Evolutionary conservation across 2,113 vertebrate genomes (phyloP), one percentile per base, ranked within the genome.

Genomic region (Aegotheles bennettii): DNA sequence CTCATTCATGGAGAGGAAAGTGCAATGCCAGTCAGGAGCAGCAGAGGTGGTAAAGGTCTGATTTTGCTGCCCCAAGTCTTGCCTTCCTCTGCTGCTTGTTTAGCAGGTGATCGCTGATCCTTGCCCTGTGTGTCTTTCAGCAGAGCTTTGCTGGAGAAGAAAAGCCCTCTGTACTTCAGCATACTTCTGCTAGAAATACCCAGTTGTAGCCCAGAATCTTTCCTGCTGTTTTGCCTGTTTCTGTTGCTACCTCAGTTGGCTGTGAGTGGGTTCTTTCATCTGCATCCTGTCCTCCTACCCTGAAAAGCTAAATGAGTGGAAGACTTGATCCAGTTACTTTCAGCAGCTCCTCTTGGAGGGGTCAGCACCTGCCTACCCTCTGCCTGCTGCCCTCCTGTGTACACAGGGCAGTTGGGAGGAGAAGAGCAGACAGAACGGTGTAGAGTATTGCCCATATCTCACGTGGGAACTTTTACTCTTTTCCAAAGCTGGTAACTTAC

Each of bases 21-120:
- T 95, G 89, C 93, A 95, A 87, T 95, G 92, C 54, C 61, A 61
- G 54, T 25, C 82, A 26, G 45, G 29, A 89, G 42, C 31, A 76
- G 64, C 31, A 75, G 40, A 75, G 13, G 14, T 81, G 23, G 42
- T 50, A 45, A 61, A 3, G 5, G 35, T 68, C 20, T 20, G 4
- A 6, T 16, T 84, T 79, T 73, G 23, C 63, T 88, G 54, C 53
- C 26, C 3, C 18, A 29, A 35, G 29, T 65, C 12, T 80, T 6
- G 1, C 29, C 50, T 90, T 76, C 48, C 21, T 40, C 87, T 54
- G 42, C 71, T 94, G 59, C 56, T 26, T 80, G 28, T 86, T 51
- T 25, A 76, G 63, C 42, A 50, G 20, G 19, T 60, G 54, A 77
- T 42, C 28, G 69, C 50, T 78, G 43, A 38, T 73, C 35, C 59